Evolutionary conservation across 2,113 vertebrate species (phyloP), one percentile per base, ranked within the genome.

Genomic region (Toxotes jaculatrix): DNA sequence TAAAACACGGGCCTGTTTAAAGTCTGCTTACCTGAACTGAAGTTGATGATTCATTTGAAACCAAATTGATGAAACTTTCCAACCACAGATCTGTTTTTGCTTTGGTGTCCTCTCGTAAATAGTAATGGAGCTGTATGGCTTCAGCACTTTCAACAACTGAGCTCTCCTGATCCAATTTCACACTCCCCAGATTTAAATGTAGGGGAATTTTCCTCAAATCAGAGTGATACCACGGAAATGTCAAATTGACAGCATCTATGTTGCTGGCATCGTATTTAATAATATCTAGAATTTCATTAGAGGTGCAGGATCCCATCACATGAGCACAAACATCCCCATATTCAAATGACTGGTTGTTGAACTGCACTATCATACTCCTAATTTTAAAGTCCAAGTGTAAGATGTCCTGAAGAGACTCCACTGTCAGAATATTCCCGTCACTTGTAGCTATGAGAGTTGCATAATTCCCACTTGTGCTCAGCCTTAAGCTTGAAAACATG

Each of bases 61-160:
- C 6, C 16, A 95, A 19, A 31, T 16, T 3, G n/a, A 95, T 69
- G 80, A 97, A 96, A 5, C 36, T 3, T 2, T 82, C 3, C 77
- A 97, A 79, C 96, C 96, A 98, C 2, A 3, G 49, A 19, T 82
- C 83, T 78, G 87, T 94, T 21, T n/a, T 72, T 31, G 73, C 47
- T 3, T 42, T 73, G 5, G 73, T 67, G 23, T 75, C 34, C 0
- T 95, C 92, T 68, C 66, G 87, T 80, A 97, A 91, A 75, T 91
- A 94, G 68, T 97, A 97, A 11, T 83, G 0, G 36, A 97, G 87
- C 62, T 91, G 81, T 47, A 96, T 32, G 45, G 96, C 96, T 85
- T 91, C 76, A 32, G 93, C 95, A 23, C 67, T 49, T 88, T 72
- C 0, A 80, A 93, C 73, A 31, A 64, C 43, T 42, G 75, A 82